Conservation (phyloP, 2,113 vertebrate genomes). For the Paradoxurus hermaphroditus region DNA sequence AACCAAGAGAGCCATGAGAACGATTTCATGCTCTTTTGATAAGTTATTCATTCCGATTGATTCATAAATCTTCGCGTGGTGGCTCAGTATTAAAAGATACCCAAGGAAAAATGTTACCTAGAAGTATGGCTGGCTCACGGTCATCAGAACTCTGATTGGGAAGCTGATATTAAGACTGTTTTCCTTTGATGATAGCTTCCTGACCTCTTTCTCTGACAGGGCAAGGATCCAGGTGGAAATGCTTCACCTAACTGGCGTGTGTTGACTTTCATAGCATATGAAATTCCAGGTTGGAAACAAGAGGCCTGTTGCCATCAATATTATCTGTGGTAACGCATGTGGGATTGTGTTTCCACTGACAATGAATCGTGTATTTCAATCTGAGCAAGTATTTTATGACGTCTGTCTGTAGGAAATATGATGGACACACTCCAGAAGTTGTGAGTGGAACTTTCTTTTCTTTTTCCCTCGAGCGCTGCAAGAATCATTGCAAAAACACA, state of each 20-base stretch:
- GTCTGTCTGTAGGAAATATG: conserved; percentile 2
- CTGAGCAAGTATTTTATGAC: conserved; percentile 55
- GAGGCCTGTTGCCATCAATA: conserved; percentile 11
- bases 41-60: neutral
- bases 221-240: neutral
- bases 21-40: neutral
- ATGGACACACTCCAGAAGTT: conserved; percentile 66
- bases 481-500: conserved; percentile 69
- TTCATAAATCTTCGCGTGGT: neutral
- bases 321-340: neutral
- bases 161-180: neutral
- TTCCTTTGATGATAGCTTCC: neutral
- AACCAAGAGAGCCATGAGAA: neutral
- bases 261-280: neutral
- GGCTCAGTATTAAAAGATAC: neutral
- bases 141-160: neutral
- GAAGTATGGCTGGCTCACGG: neutral
- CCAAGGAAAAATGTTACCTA: neutral
- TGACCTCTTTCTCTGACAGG: neutral
- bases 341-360: conserved; percentile 35
- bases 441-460: conserved; percentile 68
- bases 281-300: conserved; percentile 17
- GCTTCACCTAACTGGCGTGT: neutral
- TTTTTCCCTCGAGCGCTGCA: neutral
- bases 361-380: conserved; percentile 46